Evolutionary conservation across 1,140 invertebrate species (phyloP).

Genomic region (Heterodera carotae): DNA sequence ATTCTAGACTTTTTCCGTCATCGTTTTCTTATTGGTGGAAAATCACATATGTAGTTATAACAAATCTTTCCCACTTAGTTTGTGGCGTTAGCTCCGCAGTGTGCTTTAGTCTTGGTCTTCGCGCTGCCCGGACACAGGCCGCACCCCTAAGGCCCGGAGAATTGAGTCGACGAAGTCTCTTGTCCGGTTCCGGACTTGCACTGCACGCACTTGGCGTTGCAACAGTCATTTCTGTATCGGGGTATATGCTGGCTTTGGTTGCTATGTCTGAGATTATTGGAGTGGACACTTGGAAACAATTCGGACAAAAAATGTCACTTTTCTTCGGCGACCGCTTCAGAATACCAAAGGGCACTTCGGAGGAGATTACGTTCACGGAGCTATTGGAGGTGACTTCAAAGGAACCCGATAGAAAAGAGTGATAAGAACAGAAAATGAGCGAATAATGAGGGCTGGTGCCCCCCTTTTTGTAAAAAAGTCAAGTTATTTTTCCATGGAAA

Average conservation of each 20-base stretch:
- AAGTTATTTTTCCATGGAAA: too few species aligned
- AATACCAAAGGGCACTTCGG: constrained; percentile 37
- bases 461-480: too few species aligned
- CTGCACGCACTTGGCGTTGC: constrained; percentile 43
- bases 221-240: constrained; percentile 47
- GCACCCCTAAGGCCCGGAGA: constrained; percentile 41
- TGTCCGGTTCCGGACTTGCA: constrained; percentile 48
- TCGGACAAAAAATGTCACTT: constrained; percentile 39
- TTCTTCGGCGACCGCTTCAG: constrained; percentile 47
- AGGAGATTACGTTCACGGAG: constrained; percentile 36
- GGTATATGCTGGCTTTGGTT: constrained; percentile 39
- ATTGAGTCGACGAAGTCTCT: constrained; percentile 32
- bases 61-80: constrained; percentile 31
- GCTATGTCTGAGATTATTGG: constrained; percentile 37
- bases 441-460: too few species aligned
- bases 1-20: too few species aligned
- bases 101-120: constrained; percentile 42
- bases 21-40: too few species aligned
- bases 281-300: constrained; percentile 49
- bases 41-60: too few species aligned
- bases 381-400: constrained; percentile 42
- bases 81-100: constrained; percentile 37
- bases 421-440: too few species aligned
- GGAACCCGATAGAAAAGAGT: background rate
- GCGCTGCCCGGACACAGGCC: constrained; percentile 46